phyloP scores from a whole-genome alignment of 2,888 invertebrate species.

The Caenorhabditis wallacei region DNA sequence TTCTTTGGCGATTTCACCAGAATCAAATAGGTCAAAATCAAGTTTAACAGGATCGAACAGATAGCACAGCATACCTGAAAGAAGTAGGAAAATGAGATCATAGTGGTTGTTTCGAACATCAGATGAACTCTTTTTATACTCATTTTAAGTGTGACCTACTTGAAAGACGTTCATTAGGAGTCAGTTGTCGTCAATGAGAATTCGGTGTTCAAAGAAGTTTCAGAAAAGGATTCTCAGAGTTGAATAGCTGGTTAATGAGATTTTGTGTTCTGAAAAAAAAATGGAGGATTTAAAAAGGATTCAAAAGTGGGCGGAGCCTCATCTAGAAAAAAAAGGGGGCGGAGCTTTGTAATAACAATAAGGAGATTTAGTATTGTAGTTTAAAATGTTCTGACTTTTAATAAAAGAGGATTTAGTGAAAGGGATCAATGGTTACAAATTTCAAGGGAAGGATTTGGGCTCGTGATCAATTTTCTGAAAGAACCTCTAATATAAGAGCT shows the following conservation, averaged over 20 bases:
- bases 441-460: background rate
- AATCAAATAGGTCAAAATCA: constrained; percentile 33
- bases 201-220: background rate
- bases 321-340: constrained; percentile 20
- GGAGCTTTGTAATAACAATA: constrained; percentile 22
- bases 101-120: constrained; percentile 12
- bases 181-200: constrained; percentile 5
- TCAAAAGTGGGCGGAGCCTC: constrained; percentile 10
- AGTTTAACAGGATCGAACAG: constrained; percentile 22
- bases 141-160: constrained; percentile 41
- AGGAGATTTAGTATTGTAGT: constrained; percentile 27
- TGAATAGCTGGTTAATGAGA: constrained; percentile 26
- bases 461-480: background rate
- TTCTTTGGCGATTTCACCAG: constrained; percentile 43
- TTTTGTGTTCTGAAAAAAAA: constrained; percentile 20
- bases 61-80: constrained; percentile 28
- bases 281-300: background rate
- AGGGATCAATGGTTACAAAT: constrained; percentile 12
- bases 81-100: background rate
- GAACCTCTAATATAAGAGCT: no score
- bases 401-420: background rate
- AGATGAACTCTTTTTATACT: constrained; percentile 19
- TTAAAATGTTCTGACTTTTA: constrained; percentile 17
- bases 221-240: background rate
- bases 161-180: constrained; percentile 54